These are phyloP conservation scores for Dynastes maya DNA, from an alignment of 2,888 invertebrate species.

Conservation along the genomic window DNA sequence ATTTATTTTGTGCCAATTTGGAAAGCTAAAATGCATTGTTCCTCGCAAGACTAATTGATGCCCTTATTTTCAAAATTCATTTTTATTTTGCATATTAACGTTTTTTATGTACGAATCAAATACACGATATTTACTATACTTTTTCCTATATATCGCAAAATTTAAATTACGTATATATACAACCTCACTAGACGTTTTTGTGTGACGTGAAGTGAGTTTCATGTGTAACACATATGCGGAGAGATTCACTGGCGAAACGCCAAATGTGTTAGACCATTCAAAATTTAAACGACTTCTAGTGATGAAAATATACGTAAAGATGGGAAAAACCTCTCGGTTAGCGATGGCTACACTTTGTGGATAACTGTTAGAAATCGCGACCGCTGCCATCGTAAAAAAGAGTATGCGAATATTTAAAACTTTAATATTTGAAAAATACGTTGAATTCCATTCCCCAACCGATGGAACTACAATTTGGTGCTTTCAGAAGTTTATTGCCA, in stretches of 20 bases:
- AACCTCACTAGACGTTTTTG: neutral
- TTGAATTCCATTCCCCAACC: neutral
- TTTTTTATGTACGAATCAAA: too few relatives aligned
- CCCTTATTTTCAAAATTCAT: too few relatives aligned
- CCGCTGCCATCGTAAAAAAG: constrained; percentile 30
- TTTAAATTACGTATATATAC: neutral
- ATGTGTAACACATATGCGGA: constrained; percentile 57
- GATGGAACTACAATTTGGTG: constrained; percentile 10
- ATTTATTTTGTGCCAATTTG: too few relatives aligned
- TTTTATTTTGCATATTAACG: too few relatives aligned
- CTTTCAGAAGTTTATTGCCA: constrained; percentile 4
- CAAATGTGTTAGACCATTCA: constrained; percentile 55
- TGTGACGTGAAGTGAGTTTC: constrained; percentile 57
- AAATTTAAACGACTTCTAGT: constrained; percentile 53
- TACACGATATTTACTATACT: too few relatives aligned
- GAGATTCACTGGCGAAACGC: constrained; percentile 58
- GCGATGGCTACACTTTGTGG: constrained; percentile 26
- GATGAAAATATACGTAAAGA: constrained; percentile 41
- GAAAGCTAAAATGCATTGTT: too few relatives aligned
- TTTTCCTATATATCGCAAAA: neutral
- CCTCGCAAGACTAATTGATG: too few relatives aligned
- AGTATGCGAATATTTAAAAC: constrained; percentile 28
- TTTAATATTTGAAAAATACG: constrained; percentile 34
- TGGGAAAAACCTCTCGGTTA: constrained; percentile 38
- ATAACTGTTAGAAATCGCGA: constrained; percentile 6